phyloP scores from a whole-genome alignment of 2,797 vertebrate genomes.

The Sebastes steindachneri region DNA sequence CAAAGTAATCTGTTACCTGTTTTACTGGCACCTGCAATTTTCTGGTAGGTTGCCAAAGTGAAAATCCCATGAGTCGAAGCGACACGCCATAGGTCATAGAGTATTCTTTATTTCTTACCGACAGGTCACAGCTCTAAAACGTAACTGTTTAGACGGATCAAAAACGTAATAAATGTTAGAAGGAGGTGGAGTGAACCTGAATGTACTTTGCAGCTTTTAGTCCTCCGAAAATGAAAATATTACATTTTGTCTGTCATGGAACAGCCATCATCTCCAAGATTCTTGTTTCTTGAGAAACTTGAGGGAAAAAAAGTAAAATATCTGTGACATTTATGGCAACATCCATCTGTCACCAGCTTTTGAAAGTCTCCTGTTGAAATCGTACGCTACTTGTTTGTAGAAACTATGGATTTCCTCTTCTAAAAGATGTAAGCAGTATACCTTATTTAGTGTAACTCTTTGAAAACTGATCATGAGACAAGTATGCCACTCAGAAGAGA shows the following conservation, averaged over 20 bases:
- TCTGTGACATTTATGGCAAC: slow-evolving; percentile 1
- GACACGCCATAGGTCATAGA: not conserved
- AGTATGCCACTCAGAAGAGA: slow-evolving; percentile 11
- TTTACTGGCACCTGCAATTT: slow-evolving; percentile 15
- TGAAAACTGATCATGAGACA: slow-evolving; percentile 1
- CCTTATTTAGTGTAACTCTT: slow-evolving; percentile 16
- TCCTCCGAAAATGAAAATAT: slow-evolving; percentile 2
- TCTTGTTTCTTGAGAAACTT: not conserved
- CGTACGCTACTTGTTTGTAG: not conserved
- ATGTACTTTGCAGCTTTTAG: slow-evolving; percentile 32
- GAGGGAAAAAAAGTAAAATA: not conserved
- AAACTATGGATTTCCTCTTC: not conserved
- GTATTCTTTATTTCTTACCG: not conserved
- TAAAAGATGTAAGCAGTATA: not conserved
- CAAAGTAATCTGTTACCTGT: slow-evolving; percentile 28
- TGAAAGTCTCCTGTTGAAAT: not conserved
- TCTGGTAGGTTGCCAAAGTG: slow-evolving; percentile 28
- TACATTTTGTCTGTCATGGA: not conserved
- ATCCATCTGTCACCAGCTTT: not conserved
- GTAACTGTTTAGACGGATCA: not conserved
- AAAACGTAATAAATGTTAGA: not conserved
- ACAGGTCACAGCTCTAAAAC: not conserved
- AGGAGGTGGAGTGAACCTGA: not conserved
- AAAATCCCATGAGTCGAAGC: not conserved
- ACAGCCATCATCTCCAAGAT: not conserved